Evolutionary conservation across 2,797 vertebrate genomes (phyloP).

Genomic region (Hipposideros larvatus): DNA sequence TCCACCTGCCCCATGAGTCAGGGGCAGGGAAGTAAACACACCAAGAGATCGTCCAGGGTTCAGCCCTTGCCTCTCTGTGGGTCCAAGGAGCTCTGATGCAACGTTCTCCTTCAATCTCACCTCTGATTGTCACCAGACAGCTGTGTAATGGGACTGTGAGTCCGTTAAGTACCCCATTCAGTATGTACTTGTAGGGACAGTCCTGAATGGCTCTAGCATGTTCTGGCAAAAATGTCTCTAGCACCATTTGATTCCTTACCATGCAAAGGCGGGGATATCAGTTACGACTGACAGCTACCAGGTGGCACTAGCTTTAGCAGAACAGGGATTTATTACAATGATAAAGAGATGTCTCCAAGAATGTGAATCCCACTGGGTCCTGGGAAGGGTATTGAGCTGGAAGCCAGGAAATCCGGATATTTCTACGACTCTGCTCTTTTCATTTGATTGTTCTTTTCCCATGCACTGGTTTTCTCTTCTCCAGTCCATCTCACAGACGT

Average conservation of each 20-base stretch:
- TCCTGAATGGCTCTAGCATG: not conserved
- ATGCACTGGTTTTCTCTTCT: not conserved
- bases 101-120: not conserved
- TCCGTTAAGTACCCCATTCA: not conserved
- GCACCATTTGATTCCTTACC: not conserved
- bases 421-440: not conserved
- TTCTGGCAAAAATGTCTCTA: constrained; percentile 28
- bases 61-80: not conserved
- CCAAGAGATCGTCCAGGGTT: not conserved
- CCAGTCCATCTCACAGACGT: not conserved
- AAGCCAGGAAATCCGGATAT: not conserved
- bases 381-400: not conserved
- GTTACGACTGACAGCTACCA: not conserved
- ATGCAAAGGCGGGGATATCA: not conserved
- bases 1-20: too few relatives aligned
- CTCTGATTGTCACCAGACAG: not conserved
- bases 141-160: not conserved
- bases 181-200: not conserved
- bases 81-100: not conserved
- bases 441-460: not conserved
- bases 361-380: not conserved
- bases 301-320: not conserved
- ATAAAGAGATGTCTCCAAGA: not conserved
- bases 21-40: not conserved
- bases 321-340: not conserved